Percentiles rank a stretch among this genome's conserved stretches.
These are phyloP conservation scores for Sminthurides aquaticus DNA, from an alignment of 2,888 invertebrate species.

Conservation along the genomic window DNA sequence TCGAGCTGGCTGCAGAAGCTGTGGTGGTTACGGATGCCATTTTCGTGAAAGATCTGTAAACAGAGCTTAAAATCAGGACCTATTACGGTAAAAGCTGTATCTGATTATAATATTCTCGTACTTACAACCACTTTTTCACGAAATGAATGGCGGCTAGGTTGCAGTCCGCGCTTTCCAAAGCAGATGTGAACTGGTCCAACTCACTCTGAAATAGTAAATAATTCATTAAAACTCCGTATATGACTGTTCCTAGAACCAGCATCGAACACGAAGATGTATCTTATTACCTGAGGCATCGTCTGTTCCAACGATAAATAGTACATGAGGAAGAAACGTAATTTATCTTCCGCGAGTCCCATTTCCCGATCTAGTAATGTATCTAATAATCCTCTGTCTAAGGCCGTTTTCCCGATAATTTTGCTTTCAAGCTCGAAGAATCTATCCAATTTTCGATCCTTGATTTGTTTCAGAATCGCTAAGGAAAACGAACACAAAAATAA, in stretches of 20 bases:
- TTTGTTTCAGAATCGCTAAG: conserved; percentile 70
- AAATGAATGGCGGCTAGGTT: conserved; percentile 79
- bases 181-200: conserved; percentile 72
- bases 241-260: not conserved
- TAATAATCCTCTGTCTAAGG: conserved; percentile 51
- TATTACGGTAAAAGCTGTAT: not conserved
- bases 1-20: conserved; percentile 6
- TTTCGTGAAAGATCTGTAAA: conserved; percentile 65
- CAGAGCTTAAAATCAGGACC: not conserved
- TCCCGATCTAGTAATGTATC: conserved; percentile 80
- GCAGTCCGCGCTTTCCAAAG: conserved; percentile 70
- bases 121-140: conserved; percentile 85
- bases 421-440: conserved; percentile 97
- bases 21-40: conserved; percentile 51
- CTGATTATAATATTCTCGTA: conserved; percentile 31
- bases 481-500: conserved; percentile 36
- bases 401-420: conserved; percentile 83
- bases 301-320: conserved; percentile 58
- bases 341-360: conserved; percentile 83
- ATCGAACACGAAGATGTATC: conserved; percentile 44
- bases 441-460: conserved; percentile 83
- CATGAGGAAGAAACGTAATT: conserved; percentile 85
- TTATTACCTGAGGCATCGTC: conserved; percentile 49
- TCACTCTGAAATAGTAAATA: conserved; percentile 57
- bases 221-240: not conserved